A percentile compares a stretch with the other conserved stretches of the same genome.
Evolutionary conservation across 2,113 vertebrate species (phyloP).

Genomic region (Noctilio leporinus): DNA sequence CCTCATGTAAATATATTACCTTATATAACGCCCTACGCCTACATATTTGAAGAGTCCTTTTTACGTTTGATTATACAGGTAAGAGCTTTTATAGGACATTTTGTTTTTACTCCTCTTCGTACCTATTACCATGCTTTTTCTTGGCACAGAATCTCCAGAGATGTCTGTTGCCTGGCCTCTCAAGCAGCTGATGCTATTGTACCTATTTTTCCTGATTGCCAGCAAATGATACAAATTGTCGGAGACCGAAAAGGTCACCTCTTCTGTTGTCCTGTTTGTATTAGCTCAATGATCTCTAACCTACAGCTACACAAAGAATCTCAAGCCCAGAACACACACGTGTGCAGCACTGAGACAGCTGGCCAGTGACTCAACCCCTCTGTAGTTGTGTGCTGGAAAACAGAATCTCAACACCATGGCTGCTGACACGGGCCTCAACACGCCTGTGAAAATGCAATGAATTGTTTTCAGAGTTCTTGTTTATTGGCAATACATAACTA

Average conservation of each 20-base stretch:
- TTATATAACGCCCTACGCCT: neutral
- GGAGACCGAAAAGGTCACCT: conserved; percentile 74
- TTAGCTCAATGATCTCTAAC: conserved; percentile 53
- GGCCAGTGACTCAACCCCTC: accelerated
- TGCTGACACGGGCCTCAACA: neutral
- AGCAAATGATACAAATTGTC: conserved; percentile 67
- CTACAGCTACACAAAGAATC: conserved; percentile 33
- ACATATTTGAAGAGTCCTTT: neutral
- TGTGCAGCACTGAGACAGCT: neutral
- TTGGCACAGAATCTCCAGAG: neutral
- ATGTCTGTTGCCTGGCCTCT: conserved; percentile 17
- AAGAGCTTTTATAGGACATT: neutral
- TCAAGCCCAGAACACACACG: neutral
- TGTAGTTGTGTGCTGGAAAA: neutral
- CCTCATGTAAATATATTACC: neutral
- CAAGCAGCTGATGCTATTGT: conserved; percentile 37
- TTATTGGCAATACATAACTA: neutral
- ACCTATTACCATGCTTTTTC: neutral
- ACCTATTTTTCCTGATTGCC: conserved; percentile 55
- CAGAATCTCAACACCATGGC: neutral
- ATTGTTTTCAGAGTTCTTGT: neutral
- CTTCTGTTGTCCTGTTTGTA: conserved; percentile 48
- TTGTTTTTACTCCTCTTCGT: neutral
- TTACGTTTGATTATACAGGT: neutral
- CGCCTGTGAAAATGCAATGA: neutral